Evolutionary conservation across 2,113 vertebrate genomes (phyloP), one percentile per base, ranked within the genome.

Genomic region (Macheiramphus alcinus): DNA sequence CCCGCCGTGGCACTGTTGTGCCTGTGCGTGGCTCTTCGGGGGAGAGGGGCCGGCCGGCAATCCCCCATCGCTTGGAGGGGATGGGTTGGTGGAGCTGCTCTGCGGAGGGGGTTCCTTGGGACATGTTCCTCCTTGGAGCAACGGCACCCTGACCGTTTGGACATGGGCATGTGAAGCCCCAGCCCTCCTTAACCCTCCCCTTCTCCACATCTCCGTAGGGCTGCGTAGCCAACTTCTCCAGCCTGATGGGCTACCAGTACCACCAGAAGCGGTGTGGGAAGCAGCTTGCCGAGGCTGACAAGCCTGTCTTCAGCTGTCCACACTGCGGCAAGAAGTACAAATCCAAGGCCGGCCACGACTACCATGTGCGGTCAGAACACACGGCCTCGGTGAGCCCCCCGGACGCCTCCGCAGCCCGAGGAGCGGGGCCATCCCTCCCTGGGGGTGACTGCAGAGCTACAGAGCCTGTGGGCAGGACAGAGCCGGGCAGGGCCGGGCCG

Each of bases 191-290:
- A 70, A 90, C 85, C 78, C 63, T 56, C 58, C 58, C 90, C 58
- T 98, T 93, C 76, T 79, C 93, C 89, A 65, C 86, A 14, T 80
- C 79, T 66, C 73, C 10, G 2, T 80, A 99, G 99, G 99, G 99
- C 45, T 99, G 99, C 11, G 95, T 98, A 87, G 99, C 99, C 18
- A 98, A 99, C 87, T 99, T 99, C 98, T 98, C 99, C 97, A 99
- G 99, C 96, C 98, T 99, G 81, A 99, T 99, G 99, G 99, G 99
- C 72, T 99, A 99, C 98, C 99, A 99, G 98, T 99, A 99, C 97
- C 99, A 99, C 98, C 98, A 99, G 98, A 99, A 99, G 91, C 99
- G 99, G 76, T 99, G 99, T 38, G 99, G 99, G 76, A 98, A 98
- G 94, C 98, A 99, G 43, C 98, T 98, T 7, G 97, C 98, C 3